Base-by-base conservation (phyloP, 1,140 invertebrate species). In the Protaetia brevitarsis region DNA sequence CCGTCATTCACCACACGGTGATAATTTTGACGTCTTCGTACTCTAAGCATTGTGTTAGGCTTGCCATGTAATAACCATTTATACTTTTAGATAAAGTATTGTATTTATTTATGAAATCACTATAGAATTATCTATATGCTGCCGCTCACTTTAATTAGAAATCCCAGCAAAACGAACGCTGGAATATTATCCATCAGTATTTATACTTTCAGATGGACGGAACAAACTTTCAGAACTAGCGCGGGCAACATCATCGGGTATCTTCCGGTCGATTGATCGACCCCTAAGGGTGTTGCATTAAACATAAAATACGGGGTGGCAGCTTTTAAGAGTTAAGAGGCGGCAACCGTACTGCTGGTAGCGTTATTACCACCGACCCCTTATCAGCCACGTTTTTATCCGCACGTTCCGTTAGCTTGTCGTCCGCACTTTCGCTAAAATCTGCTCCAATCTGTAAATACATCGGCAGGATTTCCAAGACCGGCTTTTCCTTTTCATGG, bases 251-350 rank as follows among this genome's bases (percentile, higher is more conserved):
- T 36, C 59, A 56, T 70, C 65, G 45, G n/a, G 41, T 51, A 23
- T 72, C 69, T 68, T 70, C 69, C 66, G 66, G 61, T 41, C 66
- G 67, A 71, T 71, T 71, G 67, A 67, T 70, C 65, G 63, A 65
- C 30, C 68, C 45, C 41, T 51, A 8, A 34, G 61, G 59, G 65
- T 72, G 69, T 71, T 76, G 75, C 73, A 75, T 75, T 76, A 76
- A 74, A 76, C 75, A 76, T 74, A 73, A 75, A 76, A 75, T 74
- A 73, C 65, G 41, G 68, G 72, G 65, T 69, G 68, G 70, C 63
- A 68, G 73, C 73, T 73, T 73, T 74, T 66, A 72, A 66, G 67
- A 70, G 67, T 70, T 72, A 74, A 67, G 66, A 72, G 68, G 73
- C 73, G 73, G 69, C 71, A 74, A 74, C 71, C 67, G 13, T 16